Percentiles rank a stretch among this genome's conserved stretches.
Evolutionary conservation across 2,797 vertebrate species (phyloP).

Genomic region (Leucoraja ocellata): DNA sequence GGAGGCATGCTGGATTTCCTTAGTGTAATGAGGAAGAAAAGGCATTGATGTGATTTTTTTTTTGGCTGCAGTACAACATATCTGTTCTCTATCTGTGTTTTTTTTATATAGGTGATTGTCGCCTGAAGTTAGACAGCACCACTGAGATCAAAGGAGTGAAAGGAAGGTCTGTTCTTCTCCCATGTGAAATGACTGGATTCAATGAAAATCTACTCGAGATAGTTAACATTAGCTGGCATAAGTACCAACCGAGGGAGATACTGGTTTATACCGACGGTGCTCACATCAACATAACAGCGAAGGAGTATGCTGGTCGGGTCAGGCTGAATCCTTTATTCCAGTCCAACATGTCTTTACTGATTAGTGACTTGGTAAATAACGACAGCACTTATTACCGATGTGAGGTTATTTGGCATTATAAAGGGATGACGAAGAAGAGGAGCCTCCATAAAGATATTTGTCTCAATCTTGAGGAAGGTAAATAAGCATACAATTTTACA

Average conservation of each 20-base stretch:
- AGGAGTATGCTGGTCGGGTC: neutral
- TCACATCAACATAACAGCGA: neutral
- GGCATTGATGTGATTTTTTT: too few species aligned
- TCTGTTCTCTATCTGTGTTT: neutral
- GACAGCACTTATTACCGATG: slow-evolving; percentile 16
- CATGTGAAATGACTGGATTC: slow-evolving; percentile 12
- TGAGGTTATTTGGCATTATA: slow-evolving; percentile 14
- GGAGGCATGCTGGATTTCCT: too few species aligned
- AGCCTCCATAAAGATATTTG: slow-evolving; percentile 29
- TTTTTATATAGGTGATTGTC: neutral
- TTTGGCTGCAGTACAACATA: too few species aligned
- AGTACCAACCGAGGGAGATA: neutral
- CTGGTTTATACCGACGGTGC: neutral
- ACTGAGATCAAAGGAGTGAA: slow-evolving; percentile 10
- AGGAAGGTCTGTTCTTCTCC: neutral
- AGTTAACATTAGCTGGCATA: slow-evolving; percentile 8
- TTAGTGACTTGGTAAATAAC: neutral
- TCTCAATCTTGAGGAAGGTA: neutral
- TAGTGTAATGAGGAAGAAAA: too few species aligned
- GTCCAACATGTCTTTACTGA: slow-evolving; percentile 18
- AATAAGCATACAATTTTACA: neutral
- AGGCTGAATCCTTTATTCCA: slow-evolving; percentile 8
- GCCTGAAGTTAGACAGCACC: neutral
- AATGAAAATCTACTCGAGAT: slow-evolving; percentile 20
- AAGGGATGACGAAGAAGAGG: slow-evolving; percentile 29